These are phyloP conservation scores for Theocolax elegans DNA, from an alignment of 1,140 invertebrate genomes.

Conservation along the genomic window DNA sequence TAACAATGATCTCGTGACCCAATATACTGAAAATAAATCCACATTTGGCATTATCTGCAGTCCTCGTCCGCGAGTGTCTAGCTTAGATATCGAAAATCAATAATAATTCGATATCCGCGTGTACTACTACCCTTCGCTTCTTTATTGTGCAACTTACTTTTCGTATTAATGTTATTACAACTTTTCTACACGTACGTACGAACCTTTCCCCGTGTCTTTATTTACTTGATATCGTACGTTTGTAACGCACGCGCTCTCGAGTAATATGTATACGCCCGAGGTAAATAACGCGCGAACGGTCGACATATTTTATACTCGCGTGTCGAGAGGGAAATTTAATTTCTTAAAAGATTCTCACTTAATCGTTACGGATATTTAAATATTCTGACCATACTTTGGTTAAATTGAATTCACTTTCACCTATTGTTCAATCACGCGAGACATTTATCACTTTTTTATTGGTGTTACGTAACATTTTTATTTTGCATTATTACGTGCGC, in stretches of 20 bases:
- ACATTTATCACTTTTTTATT: too few species aligned
- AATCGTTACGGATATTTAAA: too few species aligned
- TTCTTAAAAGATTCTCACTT: too few species aligned
- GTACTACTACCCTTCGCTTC: conserved; percentile 31
- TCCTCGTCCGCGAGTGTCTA: conserved; percentile 41
- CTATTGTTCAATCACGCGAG: too few species aligned
- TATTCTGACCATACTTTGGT: too few species aligned
- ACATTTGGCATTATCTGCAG: conserved; percentile 51
- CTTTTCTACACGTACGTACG: not conserved
- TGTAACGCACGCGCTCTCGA: not conserved
- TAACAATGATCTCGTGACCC: conserved; percentile 60
- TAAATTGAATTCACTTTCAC: too few species aligned
- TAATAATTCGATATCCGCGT: conserved; percentile 40
- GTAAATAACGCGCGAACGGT: too few species aligned
- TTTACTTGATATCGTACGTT: not conserved
- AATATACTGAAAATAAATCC: conserved; percentile 61
- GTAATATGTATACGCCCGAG: too few species aligned
- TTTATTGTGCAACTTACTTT: conserved; percentile 17
- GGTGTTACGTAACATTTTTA: too few species aligned
- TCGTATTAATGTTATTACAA: not conserved
- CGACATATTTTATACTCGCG: too few species aligned
- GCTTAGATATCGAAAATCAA: conserved; percentile 41
- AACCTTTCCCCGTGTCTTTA: not conserved
- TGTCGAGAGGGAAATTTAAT: too few species aligned
- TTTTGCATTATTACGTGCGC: too few species aligned